These are phyloP conservation scores for Tetanocera ferruginea DNA, from an alignment of 2,888 invertebrate species.

Conservation along the genomic window DNA sequence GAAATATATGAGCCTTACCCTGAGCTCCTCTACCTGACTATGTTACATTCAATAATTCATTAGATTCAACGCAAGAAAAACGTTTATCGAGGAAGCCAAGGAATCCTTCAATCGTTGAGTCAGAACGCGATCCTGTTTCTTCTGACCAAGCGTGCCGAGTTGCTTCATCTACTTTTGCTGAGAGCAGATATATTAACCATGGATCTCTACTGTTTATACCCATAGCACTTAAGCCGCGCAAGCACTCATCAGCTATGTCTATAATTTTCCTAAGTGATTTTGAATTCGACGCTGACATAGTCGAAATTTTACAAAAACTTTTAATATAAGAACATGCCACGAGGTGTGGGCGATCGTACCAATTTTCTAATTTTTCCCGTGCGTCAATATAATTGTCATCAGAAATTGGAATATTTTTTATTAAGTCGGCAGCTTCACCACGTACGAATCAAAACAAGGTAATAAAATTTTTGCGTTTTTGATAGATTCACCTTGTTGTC, in stretches of 20 bases:
- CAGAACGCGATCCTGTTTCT: background rate
- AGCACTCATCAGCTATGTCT: slow-evolving; percentile 30
- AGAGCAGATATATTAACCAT: slow-evolving; percentile 15
- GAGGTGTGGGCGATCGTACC: slow-evolving; percentile 24
- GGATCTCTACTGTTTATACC: slow-evolving; percentile 24
- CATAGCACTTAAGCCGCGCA: slow-evolving; percentile 23
- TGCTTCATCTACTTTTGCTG: background rate
- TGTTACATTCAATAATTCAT: background rate
- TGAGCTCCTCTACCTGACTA: background rate
- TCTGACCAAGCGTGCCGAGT: background rate
- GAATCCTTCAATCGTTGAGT: background rate
- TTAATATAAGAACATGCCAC: slow-evolving; percentile 29
- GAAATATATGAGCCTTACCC: background rate
- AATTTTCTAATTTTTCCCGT: slow-evolving; percentile 31
- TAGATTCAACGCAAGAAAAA: background rate
- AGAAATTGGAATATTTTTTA: slow-evolving; percentile 35
- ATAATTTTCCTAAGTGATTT: slow-evolving; percentile 20
- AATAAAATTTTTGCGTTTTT: slow-evolving; percentile 34
- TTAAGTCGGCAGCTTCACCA: slow-evolving; percentile 35
- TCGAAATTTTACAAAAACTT: slow-evolving; percentile 13
- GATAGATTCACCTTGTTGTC: slow-evolving; percentile 16
- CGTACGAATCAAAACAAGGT: slow-evolving; percentile 28
- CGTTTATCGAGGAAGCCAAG: background rate
- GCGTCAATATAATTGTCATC: slow-evolving; percentile 29
- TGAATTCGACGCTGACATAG: background rate